Percentiles rank a stretch among this genome's conserved stretches.
phyloP scores from a whole-genome alignment of 2,888 invertebrate genomes.

The Machimus rusticus region DNA sequence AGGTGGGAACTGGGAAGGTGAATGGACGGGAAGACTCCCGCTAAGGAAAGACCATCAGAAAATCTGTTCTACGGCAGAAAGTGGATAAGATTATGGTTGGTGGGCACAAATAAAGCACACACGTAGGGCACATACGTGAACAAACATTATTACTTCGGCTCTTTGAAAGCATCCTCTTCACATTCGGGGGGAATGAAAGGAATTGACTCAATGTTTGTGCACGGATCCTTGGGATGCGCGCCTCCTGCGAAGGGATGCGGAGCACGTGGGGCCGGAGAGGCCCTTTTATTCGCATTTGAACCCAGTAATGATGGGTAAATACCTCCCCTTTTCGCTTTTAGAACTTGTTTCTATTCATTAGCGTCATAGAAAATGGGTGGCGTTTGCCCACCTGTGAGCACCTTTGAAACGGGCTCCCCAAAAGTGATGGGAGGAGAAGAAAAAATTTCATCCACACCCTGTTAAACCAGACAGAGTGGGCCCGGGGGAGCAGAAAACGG shows the following conservation, averaged over 20 bases:
- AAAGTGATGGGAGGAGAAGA: background rate
- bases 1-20: background rate
- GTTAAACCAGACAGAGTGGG: background rate
- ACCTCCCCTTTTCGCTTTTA: slow-evolving; percentile 18
- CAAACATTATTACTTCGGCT: slow-evolving; percentile 40
- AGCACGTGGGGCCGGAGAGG: background rate
- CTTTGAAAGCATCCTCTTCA: slow-evolving; percentile 23
- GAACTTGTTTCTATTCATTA: slow-evolving; percentile 38
- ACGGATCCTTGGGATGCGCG: background rate
- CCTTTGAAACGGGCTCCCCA: background rate
- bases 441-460: background rate
- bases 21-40: background rate
- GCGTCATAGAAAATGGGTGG: slow-evolving; percentile 18
- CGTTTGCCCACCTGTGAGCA: background rate
- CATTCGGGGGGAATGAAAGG: slow-evolving; percentile 17
- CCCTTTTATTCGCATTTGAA: slow-evolving; percentile 29
- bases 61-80: background rate
- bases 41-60: slow-evolving; percentile 12
- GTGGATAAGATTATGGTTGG: slow-evolving; percentile 36
- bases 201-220: slow-evolving; percentile 22
- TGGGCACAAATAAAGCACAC: slow-evolving; percentile 16
- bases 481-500: background rate
- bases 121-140: slow-evolving; percentile 18
- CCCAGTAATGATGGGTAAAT: slow-evolving; percentile 38
- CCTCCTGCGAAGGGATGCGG: background rate